Conservation (phyloP, 2,113 vertebrate genomes). For the Recurvirostra avosetta region DNA sequence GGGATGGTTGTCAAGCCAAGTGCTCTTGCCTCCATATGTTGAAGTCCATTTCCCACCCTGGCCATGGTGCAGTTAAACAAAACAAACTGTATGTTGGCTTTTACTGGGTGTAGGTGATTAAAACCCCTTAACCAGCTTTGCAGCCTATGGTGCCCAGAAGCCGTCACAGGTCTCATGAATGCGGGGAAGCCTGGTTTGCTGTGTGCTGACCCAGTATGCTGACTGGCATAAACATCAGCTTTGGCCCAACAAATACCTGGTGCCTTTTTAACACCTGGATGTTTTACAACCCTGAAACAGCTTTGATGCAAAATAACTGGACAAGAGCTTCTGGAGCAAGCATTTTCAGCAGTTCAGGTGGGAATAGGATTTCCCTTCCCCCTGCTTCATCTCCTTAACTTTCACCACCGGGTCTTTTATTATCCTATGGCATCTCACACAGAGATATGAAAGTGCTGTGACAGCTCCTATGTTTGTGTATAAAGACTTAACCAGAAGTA, state of each 20-base stretch:
- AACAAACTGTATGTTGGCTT: not conserved
- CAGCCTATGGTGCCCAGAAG: not conserved
- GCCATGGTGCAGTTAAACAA: not conserved
- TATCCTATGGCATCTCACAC: not conserved
- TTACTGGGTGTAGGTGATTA: not conserved
- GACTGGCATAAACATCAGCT: not conserved
- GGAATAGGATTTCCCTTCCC: not conserved
- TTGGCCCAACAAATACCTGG: not conserved
- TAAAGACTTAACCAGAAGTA: conserved; percentile 33
- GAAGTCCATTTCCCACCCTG: not conserved
- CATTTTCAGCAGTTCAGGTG: not conserved
- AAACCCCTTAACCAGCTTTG: not conserved
- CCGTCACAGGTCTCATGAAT: not conserved
- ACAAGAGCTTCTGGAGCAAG: not conserved
- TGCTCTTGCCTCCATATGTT: not conserved
- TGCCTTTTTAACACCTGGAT: not conserved
- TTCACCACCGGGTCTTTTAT: not conserved
- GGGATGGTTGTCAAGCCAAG: not conserved
- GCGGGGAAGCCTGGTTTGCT: not conserved
- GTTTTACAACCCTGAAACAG: not conserved
- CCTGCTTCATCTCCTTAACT: not conserved
- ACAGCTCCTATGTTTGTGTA: not conserved
- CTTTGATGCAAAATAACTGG: not conserved
- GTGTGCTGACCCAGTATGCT: too few species aligned
- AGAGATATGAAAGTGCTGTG: not conserved